Evolutionary conservation across 1,140 invertebrate species (phyloP), one percentile per base, ranked within the genome.

Genomic region (Microvelia longipes): DNA sequence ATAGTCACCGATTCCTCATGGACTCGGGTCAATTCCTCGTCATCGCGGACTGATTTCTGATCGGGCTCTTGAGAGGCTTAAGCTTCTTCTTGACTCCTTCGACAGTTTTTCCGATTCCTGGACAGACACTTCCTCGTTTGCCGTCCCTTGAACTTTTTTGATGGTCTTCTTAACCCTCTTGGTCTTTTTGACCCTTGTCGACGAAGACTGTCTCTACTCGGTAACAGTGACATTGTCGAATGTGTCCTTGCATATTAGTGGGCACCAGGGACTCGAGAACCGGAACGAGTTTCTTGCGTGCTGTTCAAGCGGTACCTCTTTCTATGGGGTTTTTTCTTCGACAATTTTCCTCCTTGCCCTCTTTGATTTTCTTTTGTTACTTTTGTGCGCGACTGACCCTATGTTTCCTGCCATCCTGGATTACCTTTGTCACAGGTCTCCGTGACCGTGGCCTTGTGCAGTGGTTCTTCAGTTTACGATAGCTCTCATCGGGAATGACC

Each of bases 371-470:
- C 67, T 72, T 73, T 61, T 69, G 69, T 11, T 62, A 77, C 70
- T 76, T 78, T 30, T 78, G 77, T 73, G 79, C 79, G 78, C 79
- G 78, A 14, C 80, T 80, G 2, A 77, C 73, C 29, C 73, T 69
- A 77, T 72, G 30, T 71, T 28, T n/a, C 50, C 68, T 71, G 68
- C 69, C 68, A 68, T 71, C 69, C 68, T 72, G 71, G 71, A 69
- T 30, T 28, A 68, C 71, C 29, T 72, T 71, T 13, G 72, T 74
- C 70, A 69, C 75, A 11, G 62, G 79, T 78, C 27, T 73, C 73
- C 5, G 67, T 73, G 26, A 69, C 63, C 25, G 67, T 72, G 5
- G 65, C 35, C 62, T 70, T 60, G 2, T 74, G 67, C 63, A 66
- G 50, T 24, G 30, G 26, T 19, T 69, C 50, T 67, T 74, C 67